Evolutionary conservation across 2,113 vertebrate species (phyloP), one percentile per base, ranked within the genome.

Genomic region (Otolemur garnettii): DNA sequence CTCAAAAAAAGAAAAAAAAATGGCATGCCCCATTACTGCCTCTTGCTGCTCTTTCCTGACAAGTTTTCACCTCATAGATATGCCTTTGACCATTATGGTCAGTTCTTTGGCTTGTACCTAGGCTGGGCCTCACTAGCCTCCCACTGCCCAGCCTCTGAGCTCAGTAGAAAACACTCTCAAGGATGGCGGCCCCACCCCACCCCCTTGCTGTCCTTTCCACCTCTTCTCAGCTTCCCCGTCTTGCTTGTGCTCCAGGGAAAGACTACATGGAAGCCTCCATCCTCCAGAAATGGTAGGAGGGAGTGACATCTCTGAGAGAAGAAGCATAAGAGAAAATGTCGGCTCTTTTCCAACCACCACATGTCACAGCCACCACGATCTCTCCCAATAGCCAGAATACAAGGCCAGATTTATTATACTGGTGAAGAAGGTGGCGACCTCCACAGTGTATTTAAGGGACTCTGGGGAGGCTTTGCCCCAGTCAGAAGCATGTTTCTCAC

Each of bases 311-410:
- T 79, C 95, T 78, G 60, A n/a, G 93, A 91, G 83, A 71, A 94
- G 81, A 77, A 93, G 78, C 59, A 9, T 5, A 24, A 87, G 84
- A 84, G 71, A 79, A 83, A 79, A 57, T 45, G 55, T 62, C 87
- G 94, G 96, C 88, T 85, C 71, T 81, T 84, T 93, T 85, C 95
- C 95, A 92, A 85, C 84, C 74, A 81, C 85, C 81, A 74, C 77
- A 15, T 85, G 77, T 92, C 90, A 84, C 42, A 84, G 84, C n/a
- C 84, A 60, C 87, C 33, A 2, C 53, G 50, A 90, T 95, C 30
- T 84, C 94, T 90, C 94, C 91, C 77, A n/a, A 83, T 93, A 94
- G 93, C 87, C 66, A 87, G 92, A 87, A 92, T 13, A 30, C 22
- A 42, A 81, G 26, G 68, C 83, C 87, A 96, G 91, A 95, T 96